phyloP scores from a whole-genome alignment of 2,797 vertebrate genomes.

The Eutrigla gurnardus region DNA sequence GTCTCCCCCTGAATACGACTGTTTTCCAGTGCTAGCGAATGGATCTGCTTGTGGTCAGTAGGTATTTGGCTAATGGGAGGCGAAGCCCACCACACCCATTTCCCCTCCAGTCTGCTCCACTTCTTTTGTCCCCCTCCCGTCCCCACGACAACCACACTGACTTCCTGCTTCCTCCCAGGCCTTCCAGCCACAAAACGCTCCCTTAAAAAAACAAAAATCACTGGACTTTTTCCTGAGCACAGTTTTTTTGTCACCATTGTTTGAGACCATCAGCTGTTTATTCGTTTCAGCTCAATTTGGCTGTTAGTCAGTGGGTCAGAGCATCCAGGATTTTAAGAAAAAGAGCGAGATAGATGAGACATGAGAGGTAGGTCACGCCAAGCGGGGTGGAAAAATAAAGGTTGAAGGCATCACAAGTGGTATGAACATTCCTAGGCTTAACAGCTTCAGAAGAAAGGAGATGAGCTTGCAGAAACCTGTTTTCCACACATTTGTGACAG shows the following conservation, averaged over 20 bases:
- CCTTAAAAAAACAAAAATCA: conserved; percentile 70
- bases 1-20: conserved; percentile 39
- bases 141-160: conserved; percentile 79
- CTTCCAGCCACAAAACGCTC: conserved; percentile 70
- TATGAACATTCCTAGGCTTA: conserved; percentile 34
- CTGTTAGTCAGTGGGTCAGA: conserved; percentile 70
- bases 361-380: conserved; percentile 32
- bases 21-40: conserved; percentile 59
- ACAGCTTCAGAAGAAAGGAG: conserved; percentile 23
- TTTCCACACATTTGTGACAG: conserved; percentile 12
- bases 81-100: conserved; percentile 81
- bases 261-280: conserved; percentile 76
- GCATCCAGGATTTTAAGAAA: conserved; percentile 30
- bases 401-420: conserved; percentile 38
- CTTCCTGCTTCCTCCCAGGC: conserved; percentile 83
- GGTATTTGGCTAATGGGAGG: conserved; percentile 77
- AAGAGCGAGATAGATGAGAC: conserved; percentile 36
- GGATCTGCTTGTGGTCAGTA: conserved; percentile 74
- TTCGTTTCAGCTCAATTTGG: conserved; percentile 65
- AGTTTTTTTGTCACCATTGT: conserved; percentile 75
- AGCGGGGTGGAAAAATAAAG: conserved; percentile 43
- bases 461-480: conserved; percentile 19
- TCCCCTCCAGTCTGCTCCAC: conserved; percentile 77
- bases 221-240: conserved; percentile 73
- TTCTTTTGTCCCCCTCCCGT: conserved; percentile 81